These are phyloP conservation scores for Teleopsis dalmanni DNA, from an alignment of 1,140 invertebrate species.

Conservation along the genomic window DNA sequence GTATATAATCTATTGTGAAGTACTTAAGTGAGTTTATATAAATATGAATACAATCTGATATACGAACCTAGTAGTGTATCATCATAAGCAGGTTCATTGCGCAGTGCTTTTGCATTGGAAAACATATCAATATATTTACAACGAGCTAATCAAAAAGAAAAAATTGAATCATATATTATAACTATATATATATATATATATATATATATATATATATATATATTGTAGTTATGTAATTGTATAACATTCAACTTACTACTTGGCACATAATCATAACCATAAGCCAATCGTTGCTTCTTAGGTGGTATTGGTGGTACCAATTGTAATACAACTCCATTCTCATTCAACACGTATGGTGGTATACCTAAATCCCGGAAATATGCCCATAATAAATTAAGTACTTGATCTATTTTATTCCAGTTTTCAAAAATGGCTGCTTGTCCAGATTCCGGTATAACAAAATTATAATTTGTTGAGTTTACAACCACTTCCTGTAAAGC, in stretches of 20 bases:
- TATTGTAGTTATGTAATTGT: not conserved
- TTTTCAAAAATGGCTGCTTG: constrained; percentile 31
- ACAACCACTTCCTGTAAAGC: constrained; percentile 30
- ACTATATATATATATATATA: not conserved
- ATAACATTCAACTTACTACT: constrained; percentile 21
- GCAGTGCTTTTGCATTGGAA: constrained; percentile 47
- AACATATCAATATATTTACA: constrained; percentile 57
- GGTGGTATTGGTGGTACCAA: constrained; percentile 36
- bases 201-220: too few relatives aligned
- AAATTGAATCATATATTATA: not conserved
- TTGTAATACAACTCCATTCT: constrained; percentile 31
- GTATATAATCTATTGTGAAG: constrained; percentile 63
- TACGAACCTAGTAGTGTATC: constrained; percentile 53
- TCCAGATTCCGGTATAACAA: constrained; percentile 37
- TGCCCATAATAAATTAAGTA: constrained; percentile 28
- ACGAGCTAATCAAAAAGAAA: constrained; percentile 45
- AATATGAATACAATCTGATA: not conserved
- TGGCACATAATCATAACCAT: constrained; percentile 33
- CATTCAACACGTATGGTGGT: constrained; percentile 29
- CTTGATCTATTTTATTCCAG: constrained; percentile 30
- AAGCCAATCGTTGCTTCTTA: constrained; percentile 20
- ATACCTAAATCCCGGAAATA: constrained; percentile 35
- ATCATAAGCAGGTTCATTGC: constrained; percentile 50
- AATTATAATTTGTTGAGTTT: constrained; percentile 30
- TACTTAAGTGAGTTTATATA: too few relatives aligned